Evolutionary conservation across 2,797 vertebrate species (phyloP).

Genomic region (Bryconaethiops microstoma): DNA sequence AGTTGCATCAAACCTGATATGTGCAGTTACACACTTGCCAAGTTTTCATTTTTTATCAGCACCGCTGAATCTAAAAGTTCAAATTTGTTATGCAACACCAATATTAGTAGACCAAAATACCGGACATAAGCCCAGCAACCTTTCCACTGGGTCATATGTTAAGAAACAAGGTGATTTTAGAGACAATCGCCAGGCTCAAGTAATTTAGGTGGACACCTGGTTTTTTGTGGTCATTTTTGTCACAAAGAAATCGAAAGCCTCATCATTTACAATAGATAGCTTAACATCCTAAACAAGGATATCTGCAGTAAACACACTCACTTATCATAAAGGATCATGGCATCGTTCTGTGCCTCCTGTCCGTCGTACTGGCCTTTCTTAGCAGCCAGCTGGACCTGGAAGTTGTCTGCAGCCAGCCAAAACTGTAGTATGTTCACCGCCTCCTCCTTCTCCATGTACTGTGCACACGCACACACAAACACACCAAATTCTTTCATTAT

Average conservation of each 20-base stretch:
- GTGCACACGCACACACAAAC: constrained; percentile 14
- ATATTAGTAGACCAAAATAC: no score
- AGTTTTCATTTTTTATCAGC: no score
- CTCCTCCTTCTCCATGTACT: constrained; percentile 99
- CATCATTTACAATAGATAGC: background rate
- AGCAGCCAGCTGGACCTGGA: constrained; percentile 96
- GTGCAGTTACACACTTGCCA: no score
- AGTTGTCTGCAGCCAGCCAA: constrained; percentile 98
- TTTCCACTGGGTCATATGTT: no score
- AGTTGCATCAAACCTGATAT: no score
- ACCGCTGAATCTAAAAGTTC: no score
- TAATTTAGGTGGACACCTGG: no score
- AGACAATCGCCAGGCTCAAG: background rate
- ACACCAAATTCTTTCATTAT: background rate
- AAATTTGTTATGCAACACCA: no score
- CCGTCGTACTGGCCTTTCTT: constrained; percentile 98
- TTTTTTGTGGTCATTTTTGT: background rate
- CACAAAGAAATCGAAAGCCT: background rate
- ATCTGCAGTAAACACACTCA: constrained; percentile 66
- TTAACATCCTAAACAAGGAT: background rate
- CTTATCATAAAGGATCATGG: constrained; percentile 99
- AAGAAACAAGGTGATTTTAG: no score
- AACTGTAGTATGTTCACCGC: constrained; percentile 96
- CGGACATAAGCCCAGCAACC: no score
- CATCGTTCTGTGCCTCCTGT: constrained; percentile 97